These are phyloP conservation scores for Chironomus striatipennis DNA, from an alignment of 1,140 invertebrate genomes.

Conservation along the genomic window DNA sequence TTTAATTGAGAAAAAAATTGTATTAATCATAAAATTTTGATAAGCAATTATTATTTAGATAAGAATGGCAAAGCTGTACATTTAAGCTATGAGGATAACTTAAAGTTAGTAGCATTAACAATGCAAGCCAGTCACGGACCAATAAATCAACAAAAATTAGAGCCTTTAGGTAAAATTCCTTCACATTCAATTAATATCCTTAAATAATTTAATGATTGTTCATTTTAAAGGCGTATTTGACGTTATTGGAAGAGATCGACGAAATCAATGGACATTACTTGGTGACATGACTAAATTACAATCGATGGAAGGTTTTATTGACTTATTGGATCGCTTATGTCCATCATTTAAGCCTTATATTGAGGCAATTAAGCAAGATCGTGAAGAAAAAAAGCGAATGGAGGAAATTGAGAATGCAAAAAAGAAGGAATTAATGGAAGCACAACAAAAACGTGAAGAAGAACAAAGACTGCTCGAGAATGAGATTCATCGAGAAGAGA, in stretches of 20 bases:
- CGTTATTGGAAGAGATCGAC: slow-evolving; percentile 87
- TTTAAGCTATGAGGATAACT: slow-evolving; percentile 86
- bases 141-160: slow-evolving; percentile 62
- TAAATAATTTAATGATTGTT: neutral
- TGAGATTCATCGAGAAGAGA: slow-evolving; percentile 52
- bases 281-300: slow-evolving; percentile 76
- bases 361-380: slow-evolving; percentile 80
- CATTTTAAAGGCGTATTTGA: slow-evolving; percentile 69
- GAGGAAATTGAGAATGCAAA: slow-evolving; percentile 36
- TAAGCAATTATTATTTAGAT: slow-evolving; percentile 50
- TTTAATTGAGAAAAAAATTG: slow-evolving; percentile 14
- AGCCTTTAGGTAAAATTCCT: slow-evolving; percentile 51
- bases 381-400: slow-evolving; percentile 57
- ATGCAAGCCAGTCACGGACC: slow-evolving; percentile 86
- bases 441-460: slow-evolving; percentile 44
- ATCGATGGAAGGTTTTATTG: slow-evolving; percentile 87
- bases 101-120: slow-evolving; percentile 83
- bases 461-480: slow-evolving; percentile 48
- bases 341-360: slow-evolving; percentile 84
- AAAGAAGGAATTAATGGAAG: slow-evolving; percentile 39
- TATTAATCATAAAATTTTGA: slow-evolving; percentile 2
- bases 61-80: slow-evolving; percentile 94
- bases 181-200: neutral
- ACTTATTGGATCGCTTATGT: slow-evolving; percentile 75
- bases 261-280: slow-evolving; percentile 86